Base-by-base conservation (phyloP, 2,888 invertebrate species). In the Dicranocentrus wangi region DNA sequence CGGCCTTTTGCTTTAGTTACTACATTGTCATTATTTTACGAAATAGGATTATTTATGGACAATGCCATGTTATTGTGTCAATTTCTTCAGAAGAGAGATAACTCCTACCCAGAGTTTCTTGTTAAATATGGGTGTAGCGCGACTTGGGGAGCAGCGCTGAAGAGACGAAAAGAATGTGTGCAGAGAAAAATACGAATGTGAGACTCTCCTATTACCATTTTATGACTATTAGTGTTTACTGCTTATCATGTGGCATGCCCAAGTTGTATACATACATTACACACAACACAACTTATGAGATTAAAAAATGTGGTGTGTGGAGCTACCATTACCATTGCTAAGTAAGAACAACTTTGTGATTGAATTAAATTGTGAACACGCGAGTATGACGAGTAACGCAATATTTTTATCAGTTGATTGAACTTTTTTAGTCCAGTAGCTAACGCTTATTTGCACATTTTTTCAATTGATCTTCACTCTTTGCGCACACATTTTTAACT, bases 1-100 rank as follows among this genome's bases (percentile, higher is more conserved):
- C 5, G 17, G n/a, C 47, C 3, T 47, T 47, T 5, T 47, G 47
- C 47, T 10, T 47, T 47, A 3, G 5, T 47, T 47, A 10, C n/a
- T 47, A 15, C 32, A 10, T 17, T 5, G 8, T 47, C 47, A 47
- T 15, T 47, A 32, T 47, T 10, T 58, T 58, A 25, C 25, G 58
- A 23, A 58, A 58, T 13, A 58, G 53, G 32, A 68, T 51, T 68
- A 68, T 68, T 68, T 68, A 68, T 68, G 66, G 66, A 68, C 51
- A 68, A 68, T 51, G 68, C 28, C 28, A 51, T 47, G 2, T 25
- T 25, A 23, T 27, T 58, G 25, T 58, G 58, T 58, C 58, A 27
- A 58, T 25, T 58, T 25, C 25, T 8, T 25, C 25, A 13, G 21
- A 10, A 17, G 21, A 53, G 19, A 10, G 53, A 39, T 8, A 39